Evolutionary conservation across 2,888 invertebrate genomes (phyloP).

Genomic region (Trichopoda pennipes): DNA sequence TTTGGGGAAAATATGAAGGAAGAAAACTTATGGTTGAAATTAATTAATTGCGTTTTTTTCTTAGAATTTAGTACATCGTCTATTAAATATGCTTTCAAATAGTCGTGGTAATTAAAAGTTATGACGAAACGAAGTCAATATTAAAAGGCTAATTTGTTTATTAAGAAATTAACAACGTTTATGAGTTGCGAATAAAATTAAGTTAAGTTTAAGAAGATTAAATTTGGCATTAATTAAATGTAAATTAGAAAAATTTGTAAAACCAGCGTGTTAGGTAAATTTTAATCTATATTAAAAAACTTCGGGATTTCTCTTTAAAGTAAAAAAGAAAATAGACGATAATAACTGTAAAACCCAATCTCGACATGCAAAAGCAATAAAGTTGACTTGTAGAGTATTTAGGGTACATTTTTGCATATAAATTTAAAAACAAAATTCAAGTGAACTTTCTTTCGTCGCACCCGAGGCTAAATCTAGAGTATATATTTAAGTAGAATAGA

Average conservation of each 20-base stretch:
- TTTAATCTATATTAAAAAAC: too few species aligned
- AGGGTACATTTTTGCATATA: too few species aligned
- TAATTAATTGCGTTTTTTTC: conserved; percentile 10
- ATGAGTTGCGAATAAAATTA: neutral
- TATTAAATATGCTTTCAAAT: conserved; percentile 19
- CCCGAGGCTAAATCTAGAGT: too few species aligned
- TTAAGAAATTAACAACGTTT: conserved; percentile 35
- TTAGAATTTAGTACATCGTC: neutral
- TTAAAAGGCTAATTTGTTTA: conserved; percentile 30
- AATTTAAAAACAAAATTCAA: too few species aligned
- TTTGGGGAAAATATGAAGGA: neutral
- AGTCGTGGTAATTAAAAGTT: conserved; percentile 44
- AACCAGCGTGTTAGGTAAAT: too few species aligned
- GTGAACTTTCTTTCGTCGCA: too few species aligned
- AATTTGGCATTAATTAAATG: neutral
- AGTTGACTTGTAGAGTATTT: too few species aligned
- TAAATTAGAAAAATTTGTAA: neutral
- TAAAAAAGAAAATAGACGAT: too few species aligned
- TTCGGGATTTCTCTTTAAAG: too few species aligned
- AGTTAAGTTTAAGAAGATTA: neutral
- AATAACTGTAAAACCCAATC: too few species aligned
- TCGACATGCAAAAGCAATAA: too few species aligned
- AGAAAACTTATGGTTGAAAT: conserved; percentile 6
- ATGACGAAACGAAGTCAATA: conserved; percentile 43
- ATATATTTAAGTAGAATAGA: too few species aligned